Percentiles rank a stretch among this genome's conserved stretches.
Evolutionary conservation across 1,140 invertebrate genomes (phyloP).

Genomic region (Calephelis virginiensis): DNA sequence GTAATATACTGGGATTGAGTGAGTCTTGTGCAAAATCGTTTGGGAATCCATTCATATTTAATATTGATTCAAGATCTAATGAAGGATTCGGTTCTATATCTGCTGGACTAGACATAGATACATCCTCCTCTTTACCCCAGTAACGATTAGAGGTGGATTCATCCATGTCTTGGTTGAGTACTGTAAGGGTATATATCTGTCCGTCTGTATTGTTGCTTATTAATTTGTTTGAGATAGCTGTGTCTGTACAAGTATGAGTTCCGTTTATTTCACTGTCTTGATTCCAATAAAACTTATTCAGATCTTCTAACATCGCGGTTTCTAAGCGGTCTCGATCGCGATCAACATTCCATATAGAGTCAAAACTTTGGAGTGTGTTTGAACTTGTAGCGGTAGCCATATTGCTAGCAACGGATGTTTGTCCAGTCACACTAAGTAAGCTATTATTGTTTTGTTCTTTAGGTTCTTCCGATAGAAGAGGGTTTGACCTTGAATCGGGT

Average conservation of each 20-base stretch:
- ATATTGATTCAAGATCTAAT: conserved; percentile 82
- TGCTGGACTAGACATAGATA: conserved; percentile 80
- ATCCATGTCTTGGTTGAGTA: conserved; percentile 82
- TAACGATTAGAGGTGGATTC: conserved; percentile 75
- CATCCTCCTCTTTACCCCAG: conserved; percentile 77
- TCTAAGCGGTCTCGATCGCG: conserved; percentile 84
- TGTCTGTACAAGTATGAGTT: conserved; percentile 69
- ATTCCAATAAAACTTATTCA: conserved; percentile 89
- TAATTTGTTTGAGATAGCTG: conserved; percentile 73
- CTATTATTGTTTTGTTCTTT: conserved; percentile 86
- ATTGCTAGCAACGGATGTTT: conserved; percentile 55
- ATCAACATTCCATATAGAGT: conserved; percentile 85
- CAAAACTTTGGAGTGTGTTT: conserved; percentile 76
- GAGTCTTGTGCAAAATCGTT: conserved; percentile 75
- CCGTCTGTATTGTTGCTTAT: conserved; percentile 79
- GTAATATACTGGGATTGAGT: conserved; percentile 56
- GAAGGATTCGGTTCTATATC: conserved; percentile 79
- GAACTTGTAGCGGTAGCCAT: conserved; percentile 67
- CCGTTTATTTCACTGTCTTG: conserved; percentile 80
- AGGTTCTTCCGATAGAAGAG: conserved; percentile 76
- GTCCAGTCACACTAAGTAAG: conserved; percentile 71
- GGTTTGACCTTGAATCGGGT: conserved; percentile 73
- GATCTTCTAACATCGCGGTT: conserved; percentile 86
- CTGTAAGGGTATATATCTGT: conserved; percentile 83
- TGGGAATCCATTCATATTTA: conserved; percentile 81